Conservation (phyloP, 2,113 vertebrate species). For the Forbesichthys agassizii region DNA sequence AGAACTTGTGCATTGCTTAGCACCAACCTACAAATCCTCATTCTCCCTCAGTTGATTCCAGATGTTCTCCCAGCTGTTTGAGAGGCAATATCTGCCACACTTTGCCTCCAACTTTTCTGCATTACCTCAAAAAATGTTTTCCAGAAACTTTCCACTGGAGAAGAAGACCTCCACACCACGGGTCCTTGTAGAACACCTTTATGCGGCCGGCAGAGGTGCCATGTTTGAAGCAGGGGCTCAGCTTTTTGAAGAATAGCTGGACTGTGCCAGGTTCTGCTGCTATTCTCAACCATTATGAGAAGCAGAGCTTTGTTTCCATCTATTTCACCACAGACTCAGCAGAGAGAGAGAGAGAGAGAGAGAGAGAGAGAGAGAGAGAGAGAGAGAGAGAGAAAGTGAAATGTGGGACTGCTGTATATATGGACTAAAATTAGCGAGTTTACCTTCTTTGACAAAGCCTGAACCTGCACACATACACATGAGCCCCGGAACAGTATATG, state of each 20-base stretch:
- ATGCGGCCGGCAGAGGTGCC: slow-evolving; percentile 47
- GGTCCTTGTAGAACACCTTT: slow-evolving; percentile 64
- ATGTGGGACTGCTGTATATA: no score
- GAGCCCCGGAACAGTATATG: no score
- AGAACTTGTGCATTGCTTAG: slow-evolving; percentile 12
- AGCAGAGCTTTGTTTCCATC: slow-evolving; percentile 48
- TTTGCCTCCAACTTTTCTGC: slow-evolving; percentile 25
- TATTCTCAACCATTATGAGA: slow-evolving; percentile 38
- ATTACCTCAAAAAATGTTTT: slow-evolving; percentile 48
- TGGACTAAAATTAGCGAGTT: no score
- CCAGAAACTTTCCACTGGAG: slow-evolving; percentile 63
- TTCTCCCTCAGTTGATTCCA: slow-evolving; percentile 61
- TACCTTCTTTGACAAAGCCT: no score
- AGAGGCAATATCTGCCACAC: slow-evolving; percentile 32
- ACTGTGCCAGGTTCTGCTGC: slow-evolving; percentile 46
- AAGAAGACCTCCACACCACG: slow-evolving; percentile 37
- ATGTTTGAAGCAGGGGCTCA: slow-evolving; percentile 36
- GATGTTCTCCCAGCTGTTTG: slow-evolving; percentile 47
- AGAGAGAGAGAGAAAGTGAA: background rate
- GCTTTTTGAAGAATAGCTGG: slow-evolving; percentile 50
- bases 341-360: background rate
- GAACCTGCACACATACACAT: no score
- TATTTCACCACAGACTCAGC: slow-evolving; percentile 42
- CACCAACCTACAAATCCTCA: slow-evolving; percentile 49
- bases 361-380: background rate